Evolutionary conservation across 35 echinoderm and acorn worm species (phyloP).

Genomic region (Nesometra sesokonis): DNA sequence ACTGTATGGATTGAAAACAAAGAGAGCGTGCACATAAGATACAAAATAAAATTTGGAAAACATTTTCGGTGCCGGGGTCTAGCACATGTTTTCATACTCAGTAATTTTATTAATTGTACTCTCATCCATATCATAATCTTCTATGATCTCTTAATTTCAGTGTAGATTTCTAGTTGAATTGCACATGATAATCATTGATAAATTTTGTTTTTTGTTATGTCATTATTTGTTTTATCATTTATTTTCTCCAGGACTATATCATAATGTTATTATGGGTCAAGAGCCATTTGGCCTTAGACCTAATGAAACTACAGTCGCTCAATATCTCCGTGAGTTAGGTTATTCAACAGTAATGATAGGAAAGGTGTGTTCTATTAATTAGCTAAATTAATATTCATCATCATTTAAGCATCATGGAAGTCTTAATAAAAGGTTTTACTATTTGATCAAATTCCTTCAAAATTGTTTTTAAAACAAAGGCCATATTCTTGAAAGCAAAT

Average conservation of each 20-base stretch:
- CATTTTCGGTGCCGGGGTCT: no score
- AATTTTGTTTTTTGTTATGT: not conserved
- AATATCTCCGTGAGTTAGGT: conserved; percentile 42
- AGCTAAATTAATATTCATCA: not conserved
- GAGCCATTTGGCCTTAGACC: conserved; percentile 65
- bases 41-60: no score
- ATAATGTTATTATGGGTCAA: conserved; percentile 52
- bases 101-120: no score
- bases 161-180: not conserved
- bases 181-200: not conserved
- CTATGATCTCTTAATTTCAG: not conserved
- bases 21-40: no score
- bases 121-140: no score
- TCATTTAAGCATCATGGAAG: not conserved
- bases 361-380: conserved; percentile 41
- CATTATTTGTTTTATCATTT: not conserved
- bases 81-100: no score
- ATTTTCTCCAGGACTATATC: conserved; percentile 56
- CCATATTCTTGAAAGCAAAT: no score
- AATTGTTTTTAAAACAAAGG: no score
- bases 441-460: no score
- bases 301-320: conserved; percentile 69
- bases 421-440: no score
- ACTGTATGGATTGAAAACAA: no score
- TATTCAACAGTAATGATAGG: conserved; percentile 86